phyloP scores from a whole-genome alignment of 2,113 vertebrate species.

The Jaculus jaculus region DNA sequence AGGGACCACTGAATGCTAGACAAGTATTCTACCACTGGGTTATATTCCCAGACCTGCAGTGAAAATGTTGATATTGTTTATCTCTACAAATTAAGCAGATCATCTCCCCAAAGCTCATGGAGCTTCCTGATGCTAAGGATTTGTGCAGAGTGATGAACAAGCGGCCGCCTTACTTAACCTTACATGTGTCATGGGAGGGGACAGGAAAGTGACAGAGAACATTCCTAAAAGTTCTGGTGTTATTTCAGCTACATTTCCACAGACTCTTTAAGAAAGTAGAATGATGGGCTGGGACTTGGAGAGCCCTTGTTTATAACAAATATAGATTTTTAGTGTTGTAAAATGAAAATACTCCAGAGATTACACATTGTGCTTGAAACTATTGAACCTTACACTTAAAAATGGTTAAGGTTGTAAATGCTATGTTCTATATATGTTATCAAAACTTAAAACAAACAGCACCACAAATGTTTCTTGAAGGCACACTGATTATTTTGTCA shows the following conservation, averaged over 20 bases:
- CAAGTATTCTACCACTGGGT: not conserved
- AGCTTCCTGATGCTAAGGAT: not conserved
- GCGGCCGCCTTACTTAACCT: not conserved
- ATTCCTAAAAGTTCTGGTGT: not conserved
- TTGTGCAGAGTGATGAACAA: not conserved
- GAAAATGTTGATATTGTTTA: not conserved
- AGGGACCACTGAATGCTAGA: not conserved
- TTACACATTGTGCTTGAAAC: not conserved
- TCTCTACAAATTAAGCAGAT: not conserved
- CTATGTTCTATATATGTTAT: not conserved
- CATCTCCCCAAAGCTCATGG: not conserved
- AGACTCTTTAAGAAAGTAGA: not conserved
- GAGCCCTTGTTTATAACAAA: too few relatives aligned
- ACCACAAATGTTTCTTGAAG: not conserved
- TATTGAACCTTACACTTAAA: not conserved
- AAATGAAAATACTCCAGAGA: not conserved
- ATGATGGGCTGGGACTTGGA: not conserved
- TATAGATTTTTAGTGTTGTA: not conserved
- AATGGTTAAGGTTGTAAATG: not conserved
- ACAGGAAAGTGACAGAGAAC: not conserved
- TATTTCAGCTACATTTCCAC: not conserved
- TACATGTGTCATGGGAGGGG: not conserved
- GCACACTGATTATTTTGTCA: not conserved
- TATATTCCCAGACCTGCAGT: not conserved
- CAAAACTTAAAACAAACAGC: not conserved